Evolutionary conservation across 2,888 invertebrate genomes (phyloP).

Genomic region (Pristionchus mayeri): DNA sequence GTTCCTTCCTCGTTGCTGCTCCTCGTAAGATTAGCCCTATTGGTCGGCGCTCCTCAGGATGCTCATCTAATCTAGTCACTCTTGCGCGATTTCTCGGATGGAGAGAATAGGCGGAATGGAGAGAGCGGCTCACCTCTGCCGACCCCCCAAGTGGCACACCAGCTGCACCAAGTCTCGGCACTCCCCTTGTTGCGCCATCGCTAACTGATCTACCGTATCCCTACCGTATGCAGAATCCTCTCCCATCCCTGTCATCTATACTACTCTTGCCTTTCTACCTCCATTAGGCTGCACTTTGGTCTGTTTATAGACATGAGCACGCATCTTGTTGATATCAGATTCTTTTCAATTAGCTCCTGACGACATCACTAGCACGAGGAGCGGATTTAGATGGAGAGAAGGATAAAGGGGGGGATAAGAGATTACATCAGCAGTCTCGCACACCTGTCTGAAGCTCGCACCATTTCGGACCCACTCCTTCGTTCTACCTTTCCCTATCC

Average conservation of each 20-base stretch:
- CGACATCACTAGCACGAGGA: neutral
- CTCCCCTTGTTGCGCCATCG: neutral
- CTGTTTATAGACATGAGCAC: no score
- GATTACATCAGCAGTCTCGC: no score
- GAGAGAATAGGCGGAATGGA: neutral
- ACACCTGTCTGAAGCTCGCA: no score
- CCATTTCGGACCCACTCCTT: no score
- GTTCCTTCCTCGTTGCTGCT: neutral
- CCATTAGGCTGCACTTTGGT: no score
- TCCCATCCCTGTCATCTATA: neutral
- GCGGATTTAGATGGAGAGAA: neutral
- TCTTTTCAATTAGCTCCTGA: neutral
- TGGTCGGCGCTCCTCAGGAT: neutral
- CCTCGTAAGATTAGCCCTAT: neutral
- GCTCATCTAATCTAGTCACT: conserved; percentile 27
- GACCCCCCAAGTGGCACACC: conserved; percentile 1
- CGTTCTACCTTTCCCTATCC: no score
- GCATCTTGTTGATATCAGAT: conserved; percentile 15
- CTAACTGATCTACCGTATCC: neutral
- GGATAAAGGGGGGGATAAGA: neutral
- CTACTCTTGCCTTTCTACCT: no score
- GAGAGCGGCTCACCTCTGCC: neutral
- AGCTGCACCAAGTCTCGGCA: neutral
- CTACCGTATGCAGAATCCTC: neutral
- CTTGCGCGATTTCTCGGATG: neutral